Evolutionary conservation across 1,140 invertebrate species (phyloP), one percentile per base, ranked within the genome.

Genomic region (Ctenoplectra terminalis): DNA sequence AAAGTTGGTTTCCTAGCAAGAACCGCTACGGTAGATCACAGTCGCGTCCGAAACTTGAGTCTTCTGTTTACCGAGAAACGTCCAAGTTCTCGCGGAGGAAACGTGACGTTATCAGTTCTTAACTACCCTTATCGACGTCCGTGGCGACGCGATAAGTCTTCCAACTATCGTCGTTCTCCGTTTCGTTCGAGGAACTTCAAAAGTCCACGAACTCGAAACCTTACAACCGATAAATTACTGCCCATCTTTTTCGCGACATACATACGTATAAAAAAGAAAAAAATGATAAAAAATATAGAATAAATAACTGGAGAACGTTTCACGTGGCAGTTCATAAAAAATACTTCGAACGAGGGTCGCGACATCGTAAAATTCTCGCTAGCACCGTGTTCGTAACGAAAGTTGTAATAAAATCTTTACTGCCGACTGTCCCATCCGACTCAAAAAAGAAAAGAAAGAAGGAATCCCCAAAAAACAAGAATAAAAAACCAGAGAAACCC

Each of bases 351-450:
- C 40, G 43, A 31, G 7, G 40, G 34, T 20, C 54, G 31, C 52
- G 37, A 72, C 20, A 64, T 40, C 46, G 60, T 75, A 64, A 75
- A 75, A 37, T 34, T 15, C 20, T 20, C 23, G 26, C 20, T 11
- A 6, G 6, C 40, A 8, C 43, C 20, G 13, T 8, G 46, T 23
- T 23, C 29, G 20, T 73, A 52, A 64, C 46, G 1, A 54, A 64
- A 54, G 31, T 64, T 23, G 46, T 34, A n/a, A 37, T 75, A 64
- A 75, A 75, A 75, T 54, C 17, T 75, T 64, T 23, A 75, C 60
- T 64, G 40, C 11, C 60, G 4, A 23, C 43, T 46, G 46, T 43
- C 17, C 56, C 20, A 5, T 23, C n/a, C 11, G 31, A 26, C 11
- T 5, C 13, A 29, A n/a, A 34, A 11, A 23, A 29, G 4, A n/a